Evolutionary conservation across 2,888 invertebrate species (phyloP).

Genomic region (Zonitis immaculata): DNA sequence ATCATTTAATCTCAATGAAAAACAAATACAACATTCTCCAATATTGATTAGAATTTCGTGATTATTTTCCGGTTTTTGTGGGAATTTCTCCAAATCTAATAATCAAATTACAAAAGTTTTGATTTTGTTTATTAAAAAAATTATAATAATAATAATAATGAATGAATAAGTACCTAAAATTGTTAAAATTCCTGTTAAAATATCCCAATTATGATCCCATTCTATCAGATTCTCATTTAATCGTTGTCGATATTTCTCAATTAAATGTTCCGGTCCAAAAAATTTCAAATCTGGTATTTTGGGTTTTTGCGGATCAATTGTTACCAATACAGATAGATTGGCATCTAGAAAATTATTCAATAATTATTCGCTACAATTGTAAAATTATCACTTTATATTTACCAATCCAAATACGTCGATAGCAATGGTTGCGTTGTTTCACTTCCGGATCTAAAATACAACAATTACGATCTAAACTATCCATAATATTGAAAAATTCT

Average conservation of each 20-base stretch:
- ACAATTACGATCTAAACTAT: slow-evolving; percentile 43
- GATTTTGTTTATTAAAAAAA: slow-evolving; percentile 5
- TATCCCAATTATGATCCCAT: slow-evolving; percentile 40
- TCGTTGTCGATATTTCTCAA: slow-evolving; percentile 32
- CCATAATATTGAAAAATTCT: slow-evolving; percentile 46
- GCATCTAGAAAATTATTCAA: slow-evolving; percentile 34
- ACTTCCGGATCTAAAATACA: slow-evolving; percentile 48
- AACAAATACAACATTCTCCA: slow-evolving; percentile 48
- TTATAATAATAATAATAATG: background rate
- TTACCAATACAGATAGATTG: slow-evolving; percentile 44
- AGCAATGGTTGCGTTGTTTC: slow-evolving; percentile 38
- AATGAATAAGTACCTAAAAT: background rate
- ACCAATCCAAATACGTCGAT: slow-evolving; percentile 47
- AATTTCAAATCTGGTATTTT: slow-evolving; percentile 44
- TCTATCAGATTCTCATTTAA: slow-evolving; percentile 40
- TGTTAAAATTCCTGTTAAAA: slow-evolving; percentile 41
- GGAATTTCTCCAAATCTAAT: slow-evolving; percentile 39
- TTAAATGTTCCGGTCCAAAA: slow-evolving; percentile 44
- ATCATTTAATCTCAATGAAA: slow-evolving; percentile 40
- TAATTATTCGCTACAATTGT: background rate
- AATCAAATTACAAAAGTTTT: no score
- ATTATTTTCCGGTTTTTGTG: slow-evolving; percentile 24
- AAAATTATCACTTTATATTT: slow-evolving; percentile 14
- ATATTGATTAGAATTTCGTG: slow-evolving; percentile 30
- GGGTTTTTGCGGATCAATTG: slow-evolving; percentile 41